phyloP scores from a whole-genome alignment of 2,888 invertebrate species.

The Melieria crassipennis region DNA sequence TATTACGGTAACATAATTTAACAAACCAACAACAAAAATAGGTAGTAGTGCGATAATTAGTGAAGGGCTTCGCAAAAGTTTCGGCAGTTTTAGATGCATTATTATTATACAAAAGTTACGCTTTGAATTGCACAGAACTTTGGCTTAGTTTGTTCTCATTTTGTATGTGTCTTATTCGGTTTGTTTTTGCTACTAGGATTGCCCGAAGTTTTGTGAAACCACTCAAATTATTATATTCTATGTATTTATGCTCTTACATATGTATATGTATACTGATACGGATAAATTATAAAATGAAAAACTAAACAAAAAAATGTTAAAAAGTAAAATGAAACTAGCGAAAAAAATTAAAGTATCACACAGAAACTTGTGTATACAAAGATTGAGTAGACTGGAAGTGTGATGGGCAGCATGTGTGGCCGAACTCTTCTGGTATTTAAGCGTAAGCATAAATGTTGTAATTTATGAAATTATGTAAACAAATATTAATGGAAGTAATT shows the following conservation, averaged over 20 bases:
- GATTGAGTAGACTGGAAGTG: neutral
- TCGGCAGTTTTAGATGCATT: neutral
- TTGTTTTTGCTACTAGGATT: too few species aligned
- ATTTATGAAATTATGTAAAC: conserved; percentile 31
- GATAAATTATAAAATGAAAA: conserved; percentile 1
- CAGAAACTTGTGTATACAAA: neutral
- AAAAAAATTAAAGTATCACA: neutral
- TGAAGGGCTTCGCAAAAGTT: neutral
- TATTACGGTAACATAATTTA: neutral
- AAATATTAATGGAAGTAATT: conserved; percentile 13
- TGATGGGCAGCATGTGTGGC: too few species aligned
- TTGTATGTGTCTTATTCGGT: too few species aligned
- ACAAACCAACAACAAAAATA: neutral
- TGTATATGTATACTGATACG: neutral
- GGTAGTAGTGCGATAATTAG: neutral
- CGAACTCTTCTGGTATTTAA: conserved; percentile 13
- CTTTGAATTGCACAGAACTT: too few species aligned
- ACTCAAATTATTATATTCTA: neutral
- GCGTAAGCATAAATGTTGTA: conserved; percentile 28
- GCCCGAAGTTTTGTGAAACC: too few species aligned
- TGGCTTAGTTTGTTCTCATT: too few species aligned
- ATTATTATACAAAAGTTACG: too few species aligned
- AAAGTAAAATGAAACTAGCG: neutral
- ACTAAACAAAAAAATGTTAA: neutral
- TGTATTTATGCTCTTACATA: neutral